Evolutionary conservation across 2,797 vertebrate species (phyloP), one percentile per base, ranked within the genome.

Genomic region (Myiotriccus ornatus): DNA sequence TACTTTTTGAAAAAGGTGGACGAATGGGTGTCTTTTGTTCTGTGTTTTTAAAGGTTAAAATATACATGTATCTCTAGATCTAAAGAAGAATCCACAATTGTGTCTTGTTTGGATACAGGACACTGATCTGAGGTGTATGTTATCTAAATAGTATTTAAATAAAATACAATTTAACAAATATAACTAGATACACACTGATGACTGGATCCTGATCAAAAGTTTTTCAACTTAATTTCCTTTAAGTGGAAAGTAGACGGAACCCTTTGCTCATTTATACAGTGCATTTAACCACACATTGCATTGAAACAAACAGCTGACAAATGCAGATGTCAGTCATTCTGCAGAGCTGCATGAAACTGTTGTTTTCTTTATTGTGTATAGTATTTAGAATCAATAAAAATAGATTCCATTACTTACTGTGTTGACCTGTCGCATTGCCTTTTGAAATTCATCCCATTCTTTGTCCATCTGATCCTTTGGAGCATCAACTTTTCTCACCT

Each of bases 391-490:
- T 80, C 59, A 95, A 97, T 93, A 83, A 95, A 95, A 70, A 80
- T 71, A 94, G 87, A 86, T 73, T 83, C 87, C 85, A 55, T 84
- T 74, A 96, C 97, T 97, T 96, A 98, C 98, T 4, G 97, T 99
- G 98, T 98, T 99, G 84, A 99, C 99, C 97, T 99, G 99, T 75
- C 99, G 98, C 83, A 99, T 99, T 96, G 99, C 99, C 96, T 99
- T 99, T 75, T 99, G 99, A 97, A 99, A 99, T 97, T 99, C 99
- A 94, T 99, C 99, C 99, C 99, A 99, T 95, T 99, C 99, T 94
- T 99, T 99, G 98, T 99, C 99, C 99, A 99, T 98, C 39, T 99
- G 99, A 93, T 99, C 99, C 92, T 99, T 99, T 5, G 99, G 99
- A 23, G 99, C 98, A 82, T 99, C 99, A 6, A 99, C 99, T 44